Evolutionary conservation across 2,113 vertebrate genomes (phyloP).

Genomic region (Mirounga angustirostris): DNA sequence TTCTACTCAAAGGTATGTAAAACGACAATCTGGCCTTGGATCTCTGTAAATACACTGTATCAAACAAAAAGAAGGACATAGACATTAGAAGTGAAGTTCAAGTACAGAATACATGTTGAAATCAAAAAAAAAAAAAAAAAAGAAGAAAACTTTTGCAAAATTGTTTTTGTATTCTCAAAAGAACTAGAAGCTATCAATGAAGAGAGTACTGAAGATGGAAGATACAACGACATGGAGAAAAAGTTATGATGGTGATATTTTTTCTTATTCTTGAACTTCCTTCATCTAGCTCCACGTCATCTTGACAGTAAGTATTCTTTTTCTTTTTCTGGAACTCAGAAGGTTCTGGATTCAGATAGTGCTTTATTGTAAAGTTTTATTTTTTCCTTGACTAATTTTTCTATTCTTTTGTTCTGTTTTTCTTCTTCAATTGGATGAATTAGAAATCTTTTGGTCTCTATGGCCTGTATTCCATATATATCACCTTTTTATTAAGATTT

Average conservation of each 20-base stretch:
- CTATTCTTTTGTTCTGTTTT: background rate
- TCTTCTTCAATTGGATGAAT: background rate
- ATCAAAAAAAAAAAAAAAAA: background rate
- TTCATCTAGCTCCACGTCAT: background rate
- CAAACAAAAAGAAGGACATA: background rate
- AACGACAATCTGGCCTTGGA: background rate
- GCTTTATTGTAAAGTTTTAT: background rate
- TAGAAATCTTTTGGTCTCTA: background rate
- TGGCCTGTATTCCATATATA: background rate
- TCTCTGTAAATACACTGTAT: background rate
- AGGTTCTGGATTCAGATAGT: background rate
- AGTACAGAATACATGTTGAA: background rate
- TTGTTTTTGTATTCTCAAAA: background rate
- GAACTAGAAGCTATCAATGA: background rate
- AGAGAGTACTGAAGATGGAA: background rate
- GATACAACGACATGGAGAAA: background rate
- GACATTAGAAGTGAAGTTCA: background rate
- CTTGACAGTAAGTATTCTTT: background rate
- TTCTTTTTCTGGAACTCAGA: background rate
- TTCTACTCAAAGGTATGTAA: background rate
- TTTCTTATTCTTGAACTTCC: background rate
- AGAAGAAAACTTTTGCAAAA: background rate
- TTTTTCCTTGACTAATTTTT: background rate
- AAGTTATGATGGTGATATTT: background rate
- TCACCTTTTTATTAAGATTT: background rate